Conservation (phyloP, 1,140 invertebrate genomes). For the Lithobius niger region DNA sequence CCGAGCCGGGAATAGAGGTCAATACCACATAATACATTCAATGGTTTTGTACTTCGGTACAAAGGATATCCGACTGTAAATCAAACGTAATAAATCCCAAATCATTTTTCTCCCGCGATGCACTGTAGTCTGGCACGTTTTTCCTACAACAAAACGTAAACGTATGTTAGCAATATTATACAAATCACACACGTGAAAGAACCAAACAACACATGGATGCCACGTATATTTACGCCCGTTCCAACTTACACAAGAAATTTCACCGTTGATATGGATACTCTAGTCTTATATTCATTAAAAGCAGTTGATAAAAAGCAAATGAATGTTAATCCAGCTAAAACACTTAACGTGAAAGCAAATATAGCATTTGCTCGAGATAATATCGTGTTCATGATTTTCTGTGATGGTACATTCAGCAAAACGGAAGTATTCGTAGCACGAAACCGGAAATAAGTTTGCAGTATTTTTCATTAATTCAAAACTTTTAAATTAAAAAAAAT, state of each 20-base stretch:
- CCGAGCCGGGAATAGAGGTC: too few relatives aligned
- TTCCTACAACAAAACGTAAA: conserved; percentile 49
- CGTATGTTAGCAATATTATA: conserved; percentile 3
- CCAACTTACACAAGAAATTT: conserved; percentile 85
- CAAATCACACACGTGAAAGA: too few relatives aligned
- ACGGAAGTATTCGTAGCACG: too few relatives aligned
- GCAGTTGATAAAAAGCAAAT: conserved; percentile 92
- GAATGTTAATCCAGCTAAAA: conserved; percentile 86
- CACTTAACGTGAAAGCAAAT: conserved; percentile 90
- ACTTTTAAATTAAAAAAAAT: too few relatives aligned
- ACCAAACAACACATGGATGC: too few relatives aligned
- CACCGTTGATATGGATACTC: conserved; percentile 70
- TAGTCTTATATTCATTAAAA: conserved; percentile 74
- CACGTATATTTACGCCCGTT: not conserved
- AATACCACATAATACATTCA: too few relatives aligned
- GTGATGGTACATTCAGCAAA: too few relatives aligned
- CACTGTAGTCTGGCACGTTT: conserved; percentile 91
- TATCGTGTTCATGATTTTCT: conserved; percentile 84
- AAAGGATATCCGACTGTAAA: conserved; percentile 70
- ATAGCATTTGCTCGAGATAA: conserved; percentile 86
- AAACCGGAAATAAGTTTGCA: too few relatives aligned
- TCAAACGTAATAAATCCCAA: conserved; percentile 90
- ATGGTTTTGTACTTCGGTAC: too few relatives aligned
- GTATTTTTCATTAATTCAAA: too few relatives aligned
- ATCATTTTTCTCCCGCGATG: conserved; percentile 85